These are phyloP conservation scores for Seriola aureovittata DNA, from an alignment of 2,113 vertebrate species.

Conservation along the genomic window DNA sequence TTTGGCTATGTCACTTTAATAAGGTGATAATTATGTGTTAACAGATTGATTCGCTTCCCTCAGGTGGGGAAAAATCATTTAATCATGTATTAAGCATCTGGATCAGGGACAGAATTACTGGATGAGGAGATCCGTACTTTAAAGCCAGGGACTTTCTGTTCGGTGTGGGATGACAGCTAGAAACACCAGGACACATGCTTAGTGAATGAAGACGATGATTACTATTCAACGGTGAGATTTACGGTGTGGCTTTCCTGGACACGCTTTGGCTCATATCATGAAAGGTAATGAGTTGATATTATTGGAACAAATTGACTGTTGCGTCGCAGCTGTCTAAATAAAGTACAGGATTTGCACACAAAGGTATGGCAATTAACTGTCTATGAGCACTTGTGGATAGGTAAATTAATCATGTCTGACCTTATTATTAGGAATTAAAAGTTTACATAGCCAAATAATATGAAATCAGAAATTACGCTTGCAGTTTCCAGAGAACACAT, in stretches of 20 bases:
- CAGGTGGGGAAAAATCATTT: not conserved
- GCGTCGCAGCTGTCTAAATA: slow-evolving; percentile 59
- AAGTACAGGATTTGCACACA: not conserved
- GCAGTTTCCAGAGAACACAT: slow-evolving; percentile 29
- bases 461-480: not conserved
- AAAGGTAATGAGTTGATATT: slow-evolving; percentile 44
- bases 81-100: not conserved
- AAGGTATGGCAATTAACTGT: slow-evolving; percentile 6
- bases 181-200: slow-evolving; percentile 34
- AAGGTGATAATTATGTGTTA: not conserved
- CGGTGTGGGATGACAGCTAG: slow-evolving; percentile 1
- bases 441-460: slow-evolving; percentile 3
- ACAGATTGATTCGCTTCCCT: not conserved
- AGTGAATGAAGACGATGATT: slow-evolving; percentile 33
- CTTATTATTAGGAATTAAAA: slow-evolving; percentile 19
- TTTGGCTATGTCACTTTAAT: not conserved
- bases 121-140: slow-evolving; percentile 14
- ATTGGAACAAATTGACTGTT: slow-evolving; percentile 47
- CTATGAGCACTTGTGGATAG: slow-evolving; percentile 3
- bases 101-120: slow-evolving; percentile 13
- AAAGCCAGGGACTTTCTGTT: slow-evolving; percentile 47
- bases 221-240: slow-evolving; percentile 22
- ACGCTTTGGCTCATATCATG: slow-evolving; percentile 20
- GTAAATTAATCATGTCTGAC: slow-evolving; percentile 30
- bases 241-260: slow-evolving; percentile 20